Evolutionary conservation across 2,888 invertebrate genomes (phyloP).

Genomic region (Pseudococcus jackbeardsleyi): DNA sequence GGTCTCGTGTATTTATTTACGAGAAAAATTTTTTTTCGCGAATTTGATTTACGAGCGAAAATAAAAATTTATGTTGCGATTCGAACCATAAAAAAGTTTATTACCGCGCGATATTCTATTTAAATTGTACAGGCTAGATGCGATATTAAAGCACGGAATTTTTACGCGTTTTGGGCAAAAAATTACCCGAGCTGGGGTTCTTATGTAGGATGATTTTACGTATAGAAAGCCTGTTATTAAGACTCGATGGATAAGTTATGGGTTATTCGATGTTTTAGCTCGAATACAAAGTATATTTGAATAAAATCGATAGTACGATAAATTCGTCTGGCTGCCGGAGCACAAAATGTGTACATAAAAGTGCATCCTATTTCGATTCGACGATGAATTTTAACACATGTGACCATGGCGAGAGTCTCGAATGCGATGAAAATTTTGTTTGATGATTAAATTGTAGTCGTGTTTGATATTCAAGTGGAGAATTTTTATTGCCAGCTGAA

Average conservation of each 20-base stretch:
- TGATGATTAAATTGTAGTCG: not conserved
- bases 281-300: not conserved
- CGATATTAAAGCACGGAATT: not conserved
- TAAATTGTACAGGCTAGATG: not conserved
- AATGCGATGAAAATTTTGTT: not conserved
- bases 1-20: not conserved
- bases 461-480: not conserved
- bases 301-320: not conserved
- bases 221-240: not conserved
- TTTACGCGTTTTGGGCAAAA: conserved; percentile 1
- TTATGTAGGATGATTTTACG: not conserved
- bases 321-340: too few species aligned
- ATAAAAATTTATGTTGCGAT: conserved; percentile 40
- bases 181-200: not conserved
- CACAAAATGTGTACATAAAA: too few species aligned
- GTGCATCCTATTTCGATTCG: not conserved
- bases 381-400: not conserved
- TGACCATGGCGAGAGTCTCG: not conserved
- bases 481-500: not conserved
- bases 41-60: conserved; percentile 29
- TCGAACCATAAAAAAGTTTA: conserved; percentile 28
- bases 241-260: not conserved
- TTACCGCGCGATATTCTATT: conserved; percentile 31
- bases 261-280: too few species aligned
- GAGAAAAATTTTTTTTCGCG: conserved; percentile 23